Base-by-base conservation (phyloP, 1,140 invertebrate species). In the Brachionus paranguensis region DNA sequence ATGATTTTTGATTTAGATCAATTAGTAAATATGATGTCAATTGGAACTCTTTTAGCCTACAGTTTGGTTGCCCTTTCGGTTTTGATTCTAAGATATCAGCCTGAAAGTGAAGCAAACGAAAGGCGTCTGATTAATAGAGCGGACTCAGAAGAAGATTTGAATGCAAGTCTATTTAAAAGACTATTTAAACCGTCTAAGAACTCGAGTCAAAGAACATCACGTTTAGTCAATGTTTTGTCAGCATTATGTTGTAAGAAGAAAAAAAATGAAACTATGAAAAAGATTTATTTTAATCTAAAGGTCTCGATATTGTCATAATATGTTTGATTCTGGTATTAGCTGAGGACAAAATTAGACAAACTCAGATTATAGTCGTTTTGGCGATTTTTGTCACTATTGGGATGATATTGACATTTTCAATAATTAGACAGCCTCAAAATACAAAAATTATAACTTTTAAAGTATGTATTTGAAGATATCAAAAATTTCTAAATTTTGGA, bases 1-100 rank as follows among this genome's bases (percentile, higher is more conserved):
- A 92, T 94, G 14, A 87, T 97, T 27, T 97, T 98, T 88, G 92
- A 96, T 88, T 88, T 97, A 50, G 91, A 93, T 12, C 93, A 95
- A 87, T 90, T 98, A 33, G 94, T 97, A 8, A 94, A 96, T 86
- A 95, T 98, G 93, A 95, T 97, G 92, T 96, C 95, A 1, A 97
- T 98, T 86, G 96, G 96, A 78, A 97, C 96, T 0, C 89, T 98
- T 0, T 90, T 97, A 68, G 96, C 96, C 4, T 97, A 97, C 87
- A 94, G 95, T 12, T 93, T 97, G 60, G 96, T 97, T 0, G 94
- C 95, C 12, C 91, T 94, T 55, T 96, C 94, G 85, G 94, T 97
- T 1, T 91, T 96, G 12, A 91, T 97, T 85, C 90, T 97, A 1
- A 87, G 72, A 76, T 76, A 76, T 50, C 72, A 76, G 10, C n/a